These are phyloP conservation scores for Caenorhabditis macrosperma DNA, from an alignment of 2,888 invertebrate species.

Conservation along the genomic window DNA sequence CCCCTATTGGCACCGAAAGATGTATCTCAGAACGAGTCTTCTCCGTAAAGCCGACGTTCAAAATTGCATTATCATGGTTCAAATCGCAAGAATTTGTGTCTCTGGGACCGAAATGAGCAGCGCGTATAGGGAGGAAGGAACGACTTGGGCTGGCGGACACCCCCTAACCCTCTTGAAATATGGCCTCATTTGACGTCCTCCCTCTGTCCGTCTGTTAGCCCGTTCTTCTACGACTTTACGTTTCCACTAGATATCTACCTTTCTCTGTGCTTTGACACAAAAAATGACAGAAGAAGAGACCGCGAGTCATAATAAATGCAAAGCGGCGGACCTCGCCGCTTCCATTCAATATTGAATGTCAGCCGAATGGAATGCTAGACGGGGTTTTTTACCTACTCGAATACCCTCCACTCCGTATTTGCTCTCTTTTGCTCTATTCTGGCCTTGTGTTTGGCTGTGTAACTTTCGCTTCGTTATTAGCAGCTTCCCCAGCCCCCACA, in stretches of 20 bases:
- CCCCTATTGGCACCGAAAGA: no score
- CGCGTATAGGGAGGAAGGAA: slow-evolving; percentile 31
- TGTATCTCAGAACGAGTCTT: background rate
- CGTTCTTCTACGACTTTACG: slow-evolving; percentile 11
- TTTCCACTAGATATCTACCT: slow-evolving; percentile 33
- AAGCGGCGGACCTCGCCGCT: slow-evolving; percentile 43
- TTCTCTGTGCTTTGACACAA: slow-evolving; percentile 7
- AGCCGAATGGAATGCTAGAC: slow-evolving; percentile 32
- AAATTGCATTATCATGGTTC: slow-evolving; percentile 49
- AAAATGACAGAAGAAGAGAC: slow-evolving; percentile 24
- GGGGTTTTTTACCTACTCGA: slow-evolving; percentile 13
- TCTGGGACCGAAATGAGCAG: slow-evolving; percentile 8
- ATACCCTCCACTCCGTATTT: slow-evolving; percentile 1
- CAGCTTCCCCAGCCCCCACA: no score
- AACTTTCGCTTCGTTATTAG: slow-evolving; percentile 4
- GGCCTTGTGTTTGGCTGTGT: slow-evolving; percentile 29
- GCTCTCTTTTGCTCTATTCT: slow-evolving; percentile 33
- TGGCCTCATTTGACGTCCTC: slow-evolving; percentile 28
- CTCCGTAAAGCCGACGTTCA: slow-evolving; percentile 17
- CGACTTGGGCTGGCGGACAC: slow-evolving; percentile 32
- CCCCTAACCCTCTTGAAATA: slow-evolving; percentile 51
- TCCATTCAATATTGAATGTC: slow-evolving; percentile 52
- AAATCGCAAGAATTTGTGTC: slow-evolving; percentile 21
- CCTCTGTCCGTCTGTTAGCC: slow-evolving; percentile 21
- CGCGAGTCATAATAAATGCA: slow-evolving; percentile 56